phyloP scores from a whole-genome alignment of 1,140 invertebrate species.

The Hycleus cichorii region DNA sequence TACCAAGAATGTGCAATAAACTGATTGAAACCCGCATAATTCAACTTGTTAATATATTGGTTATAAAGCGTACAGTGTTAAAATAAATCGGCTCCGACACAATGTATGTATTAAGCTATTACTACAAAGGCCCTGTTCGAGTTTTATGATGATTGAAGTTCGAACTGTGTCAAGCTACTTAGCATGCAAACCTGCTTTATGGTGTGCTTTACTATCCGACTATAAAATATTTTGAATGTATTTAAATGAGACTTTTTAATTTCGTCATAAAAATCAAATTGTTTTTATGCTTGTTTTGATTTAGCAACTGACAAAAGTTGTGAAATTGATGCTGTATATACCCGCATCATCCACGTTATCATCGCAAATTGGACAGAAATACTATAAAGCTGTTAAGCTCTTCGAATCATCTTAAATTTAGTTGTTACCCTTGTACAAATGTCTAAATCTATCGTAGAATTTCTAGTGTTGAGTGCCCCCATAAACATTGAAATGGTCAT shows the following conservation, averaged over 20 bases:
- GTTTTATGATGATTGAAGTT: conserved; percentile 38
- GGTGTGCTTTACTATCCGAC: conserved; percentile 33
- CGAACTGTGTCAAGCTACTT: conserved; percentile 36
- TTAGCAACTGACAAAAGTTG: conserved; percentile 13
- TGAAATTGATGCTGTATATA: conserved; percentile 9
- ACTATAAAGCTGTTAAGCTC: conserved; percentile 11
- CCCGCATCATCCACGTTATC: conserved; percentile 18
- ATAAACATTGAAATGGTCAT: conserved; percentile 18
- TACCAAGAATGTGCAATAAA: conserved; percentile 16
- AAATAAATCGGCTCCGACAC: conserved; percentile 24
- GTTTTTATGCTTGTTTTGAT: conserved; percentile 30
- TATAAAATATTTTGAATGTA: conserved; percentile 37
- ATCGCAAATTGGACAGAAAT: conserved; percentile 16
- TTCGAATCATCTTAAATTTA: conserved; percentile 5
- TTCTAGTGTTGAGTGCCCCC: conserved; percentile 19
- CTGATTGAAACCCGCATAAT: conserved; percentile 13
- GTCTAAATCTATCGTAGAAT: conserved; percentile 17
- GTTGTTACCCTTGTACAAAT: conserved; percentile 10
- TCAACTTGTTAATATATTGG: conserved; percentile 15
- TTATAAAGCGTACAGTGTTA: conserved; percentile 23
- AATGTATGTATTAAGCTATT: conserved; percentile 36
- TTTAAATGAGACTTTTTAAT: conserved; percentile 40
- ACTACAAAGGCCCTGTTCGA: conserved; percentile 28
- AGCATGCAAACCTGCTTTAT: conserved; percentile 35
- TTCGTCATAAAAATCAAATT: conserved; percentile 37